These are phyloP conservation scores for Synanthedon myopaeformis DNA, from an alignment of 2,888 invertebrate species.

Conservation along the genomic window DNA sequence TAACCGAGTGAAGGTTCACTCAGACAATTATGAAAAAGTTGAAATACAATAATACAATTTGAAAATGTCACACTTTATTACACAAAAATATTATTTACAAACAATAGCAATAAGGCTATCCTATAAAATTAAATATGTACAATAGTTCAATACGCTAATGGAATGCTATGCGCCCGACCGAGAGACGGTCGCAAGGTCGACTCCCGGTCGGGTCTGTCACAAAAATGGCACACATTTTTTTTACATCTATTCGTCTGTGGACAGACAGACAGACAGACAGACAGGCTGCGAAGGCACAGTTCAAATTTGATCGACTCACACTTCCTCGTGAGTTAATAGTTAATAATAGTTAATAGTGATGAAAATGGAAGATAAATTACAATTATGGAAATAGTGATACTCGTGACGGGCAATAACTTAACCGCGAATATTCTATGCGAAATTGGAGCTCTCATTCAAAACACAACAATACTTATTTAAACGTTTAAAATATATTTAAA, in stretches of 20 bases:
- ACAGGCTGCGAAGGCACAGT: not conserved
- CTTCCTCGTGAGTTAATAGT: not conserved
- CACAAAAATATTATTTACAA: constrained; percentile 24
- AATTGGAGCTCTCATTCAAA: too few species aligned
- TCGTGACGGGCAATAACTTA: too few species aligned
- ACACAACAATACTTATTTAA: too few species aligned
- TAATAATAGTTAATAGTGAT: not conserved
- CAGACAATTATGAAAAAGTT: not conserved
- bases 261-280: too few species aligned
- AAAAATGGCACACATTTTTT: too few species aligned
- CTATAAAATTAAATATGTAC: constrained; percentile 23
- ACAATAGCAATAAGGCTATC: constrained; percentile 23
- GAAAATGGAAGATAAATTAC: not conserved
- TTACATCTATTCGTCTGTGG: too few species aligned
- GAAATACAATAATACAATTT: constrained; percentile 1
- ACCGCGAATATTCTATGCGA: too few species aligned
- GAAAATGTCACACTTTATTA: constrained; percentile 30
- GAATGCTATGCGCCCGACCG: not conserved
- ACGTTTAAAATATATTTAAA: too few species aligned
- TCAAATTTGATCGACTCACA: not conserved
- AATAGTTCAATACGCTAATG: constrained; percentile 8
- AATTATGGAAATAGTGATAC: not conserved
- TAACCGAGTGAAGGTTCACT: too few species aligned
- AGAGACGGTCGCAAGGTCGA: too few species aligned
- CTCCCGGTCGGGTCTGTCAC: too few species aligned